These are phyloP conservation scores for Callyntrura guangdongensis DNA, from an alignment of 2,888 invertebrate species.

Conservation along the genomic window DNA sequence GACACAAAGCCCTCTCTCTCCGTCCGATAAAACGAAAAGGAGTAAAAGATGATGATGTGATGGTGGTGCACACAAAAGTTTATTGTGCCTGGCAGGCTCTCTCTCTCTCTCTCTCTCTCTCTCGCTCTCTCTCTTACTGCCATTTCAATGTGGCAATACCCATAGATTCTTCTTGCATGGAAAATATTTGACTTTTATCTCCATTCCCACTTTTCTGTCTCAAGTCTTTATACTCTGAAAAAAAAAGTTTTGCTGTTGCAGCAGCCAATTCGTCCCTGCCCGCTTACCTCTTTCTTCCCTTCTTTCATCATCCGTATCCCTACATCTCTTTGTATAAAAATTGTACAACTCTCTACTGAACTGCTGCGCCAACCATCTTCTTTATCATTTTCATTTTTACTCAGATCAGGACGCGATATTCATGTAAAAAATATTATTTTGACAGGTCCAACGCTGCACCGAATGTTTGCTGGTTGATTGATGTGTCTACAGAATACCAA, in stretches of 20 bases:
- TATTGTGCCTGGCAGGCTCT: slow-evolving; percentile 58
- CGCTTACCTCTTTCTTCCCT: too few species aligned
- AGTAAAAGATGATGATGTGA: neutral
- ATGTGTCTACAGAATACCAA: slow-evolving; percentile 38
- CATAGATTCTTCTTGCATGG: slow-evolving; percentile 15
- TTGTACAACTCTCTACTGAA: too few species aligned
- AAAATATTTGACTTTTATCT: slow-evolving; percentile 20
- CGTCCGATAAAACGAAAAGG: slow-evolving; percentile 35
- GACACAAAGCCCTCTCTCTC: neutral
- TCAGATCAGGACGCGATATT: too few species aligned
- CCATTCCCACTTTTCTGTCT: neutral
- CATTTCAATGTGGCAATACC: neutral
- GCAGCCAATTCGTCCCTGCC: neutral
- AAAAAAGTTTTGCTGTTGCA: neutral
- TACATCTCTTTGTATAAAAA: too few species aligned
- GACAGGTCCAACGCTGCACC: slow-evolving; percentile 39
- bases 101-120: too few species aligned
- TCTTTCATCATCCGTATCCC: too few species aligned
- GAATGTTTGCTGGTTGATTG: slow-evolving; percentile 51
- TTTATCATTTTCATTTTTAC: slow-evolving; percentile 30
- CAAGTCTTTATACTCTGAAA: neutral
- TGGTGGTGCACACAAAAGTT: slow-evolving; percentile 50
- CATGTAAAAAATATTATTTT: slow-evolving; percentile 11
- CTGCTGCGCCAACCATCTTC: too few species aligned
- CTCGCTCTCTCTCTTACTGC: too few species aligned